Evolutionary conservation across 1,140 invertebrate species (phyloP), one percentile per base, ranked within the genome.

Genomic region (Orussus abietinus): DNA sequence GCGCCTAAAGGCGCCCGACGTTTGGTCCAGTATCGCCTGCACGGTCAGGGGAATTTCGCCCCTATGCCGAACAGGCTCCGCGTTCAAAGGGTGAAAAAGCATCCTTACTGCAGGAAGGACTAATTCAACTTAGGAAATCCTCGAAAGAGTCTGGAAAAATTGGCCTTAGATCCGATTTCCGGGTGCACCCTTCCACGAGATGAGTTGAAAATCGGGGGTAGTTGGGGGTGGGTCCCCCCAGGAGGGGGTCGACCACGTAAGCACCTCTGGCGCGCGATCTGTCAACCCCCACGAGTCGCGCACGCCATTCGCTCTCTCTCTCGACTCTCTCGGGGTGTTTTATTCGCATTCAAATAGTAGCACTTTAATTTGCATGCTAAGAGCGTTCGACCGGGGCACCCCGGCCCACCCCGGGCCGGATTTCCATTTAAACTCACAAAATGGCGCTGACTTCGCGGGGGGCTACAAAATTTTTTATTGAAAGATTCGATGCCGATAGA

Each of bases 321-420:
- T 12, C 15, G n/a, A 5, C 9, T 19, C 17, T 58, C 54, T 51
- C 56, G 50, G 50, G 49, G 53, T 59, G 57, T 70, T 71, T 71
- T 69, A 70, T 72, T 69, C 67, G 59, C 62, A 69, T 70, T 69
- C 64, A 69, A 71, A 71, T 69, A 61, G 67, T 61, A 60, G 65
- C 57, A 72, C 65, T 73, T 73, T 72, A 69, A 73, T 73, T 73
- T 73, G 67, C 70, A 73, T 72, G 70, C 67, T 70, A 73, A 73
- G 66, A 73, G 66, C 53, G 42, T 47, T 42, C 51, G 49, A 37
- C 51, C 55, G 51, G 47, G 19, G 30, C 13, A 22, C 29, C 51
- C 42, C 47, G 47, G 39, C 41, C 50, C 55, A 44, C 53, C 40
- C 37, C 39, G 38, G 21, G 49, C 49, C 53, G 69, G 65, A 70